phyloP scores from a whole-genome alignment of 1,140 invertebrate species.

The Saccostrea cuccullata region DNA sequence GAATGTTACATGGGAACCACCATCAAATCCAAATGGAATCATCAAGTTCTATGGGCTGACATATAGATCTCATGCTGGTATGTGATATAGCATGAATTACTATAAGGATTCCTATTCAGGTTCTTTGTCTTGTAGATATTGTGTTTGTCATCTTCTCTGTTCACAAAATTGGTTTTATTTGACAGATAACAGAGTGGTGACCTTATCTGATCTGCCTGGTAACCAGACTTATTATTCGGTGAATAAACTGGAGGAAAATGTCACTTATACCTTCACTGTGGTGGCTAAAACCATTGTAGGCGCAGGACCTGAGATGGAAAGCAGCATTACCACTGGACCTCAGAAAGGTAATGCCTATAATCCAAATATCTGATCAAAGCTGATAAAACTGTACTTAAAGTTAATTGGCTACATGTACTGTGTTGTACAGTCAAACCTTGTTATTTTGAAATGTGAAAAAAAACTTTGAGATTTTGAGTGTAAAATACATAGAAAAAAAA shows the following conservation, averaged over 20 bases:
- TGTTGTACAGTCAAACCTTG: too few relatives aligned
- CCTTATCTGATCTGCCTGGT: conserved; percentile 15
- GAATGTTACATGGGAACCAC: conserved; percentile 94
- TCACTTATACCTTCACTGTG: conserved; percentile 94
- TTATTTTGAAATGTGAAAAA: too few relatives aligned
- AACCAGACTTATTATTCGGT: conserved; percentile 70
- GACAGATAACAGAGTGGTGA: conserved; percentile 1
- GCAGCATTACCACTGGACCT: conserved; percentile 95
- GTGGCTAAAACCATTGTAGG: conserved; percentile 89
- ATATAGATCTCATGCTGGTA: conserved; percentile 82
- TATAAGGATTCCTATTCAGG: too few relatives aligned
- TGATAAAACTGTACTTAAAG: too few relatives aligned
- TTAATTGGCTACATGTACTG: neutral
- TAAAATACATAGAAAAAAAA: too few relatives aligned
- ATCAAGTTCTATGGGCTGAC: conserved; percentile 95
- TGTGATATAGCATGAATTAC: neutral
- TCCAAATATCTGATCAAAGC: too few relatives aligned
- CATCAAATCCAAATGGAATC: conserved; percentile 92
- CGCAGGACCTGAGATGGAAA: conserved; percentile 79
- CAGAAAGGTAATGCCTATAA: conserved; percentile 81
- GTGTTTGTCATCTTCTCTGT: too few relatives aligned
- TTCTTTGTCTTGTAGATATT: too few relatives aligned
- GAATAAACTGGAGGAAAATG: conserved; percentile 93
- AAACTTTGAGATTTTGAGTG: too few relatives aligned
- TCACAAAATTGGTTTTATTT: neutral